phyloP scores from a whole-genome alignment of 2,113 vertebrate species.

The Paedocypris sp. region DNA sequence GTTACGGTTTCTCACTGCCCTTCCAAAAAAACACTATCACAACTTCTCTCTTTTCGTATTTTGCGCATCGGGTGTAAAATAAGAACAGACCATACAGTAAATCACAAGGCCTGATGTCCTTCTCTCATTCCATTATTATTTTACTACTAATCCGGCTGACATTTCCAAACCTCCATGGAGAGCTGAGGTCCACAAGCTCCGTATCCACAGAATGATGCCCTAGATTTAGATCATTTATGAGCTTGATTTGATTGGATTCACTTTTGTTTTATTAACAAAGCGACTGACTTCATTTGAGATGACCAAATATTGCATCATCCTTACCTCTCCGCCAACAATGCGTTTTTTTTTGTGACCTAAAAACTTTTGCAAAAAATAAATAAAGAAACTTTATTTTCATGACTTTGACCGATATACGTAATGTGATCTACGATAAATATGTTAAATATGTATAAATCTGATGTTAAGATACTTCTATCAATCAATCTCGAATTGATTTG shows the following conservation, averaged over 20 bases:
- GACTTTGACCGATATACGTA: too few species aligned
- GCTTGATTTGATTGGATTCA: background rate
- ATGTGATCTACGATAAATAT: too few species aligned
- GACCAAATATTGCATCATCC: too few species aligned
- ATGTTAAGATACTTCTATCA: too few species aligned
- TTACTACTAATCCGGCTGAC: constrained; percentile 12
- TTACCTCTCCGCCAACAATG: too few species aligned
- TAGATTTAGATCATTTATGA: background rate
- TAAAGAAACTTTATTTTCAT: too few species aligned
- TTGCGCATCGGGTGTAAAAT: constrained; percentile 14
- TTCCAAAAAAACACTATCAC: constrained; percentile 8
- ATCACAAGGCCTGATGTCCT: background rate
- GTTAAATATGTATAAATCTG: too few species aligned
- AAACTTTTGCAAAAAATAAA: too few species aligned
- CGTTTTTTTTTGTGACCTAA: too few species aligned
- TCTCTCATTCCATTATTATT: constrained; percentile 5
- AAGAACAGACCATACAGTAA: constrained; percentile 23
- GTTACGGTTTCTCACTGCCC: constrained; percentile 15
- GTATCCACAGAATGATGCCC: background rate
- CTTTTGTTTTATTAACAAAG: too few species aligned
- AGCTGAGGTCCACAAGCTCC: background rate
- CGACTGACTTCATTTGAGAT: too few species aligned
- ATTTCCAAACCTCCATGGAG: background rate
- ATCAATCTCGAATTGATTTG: too few species aligned
- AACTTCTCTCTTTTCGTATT: background rate